These are phyloP conservation scores for Poicephalus meyeri DNA, from an alignment of 2,113 vertebrate genomes.

Conservation along the genomic window DNA sequence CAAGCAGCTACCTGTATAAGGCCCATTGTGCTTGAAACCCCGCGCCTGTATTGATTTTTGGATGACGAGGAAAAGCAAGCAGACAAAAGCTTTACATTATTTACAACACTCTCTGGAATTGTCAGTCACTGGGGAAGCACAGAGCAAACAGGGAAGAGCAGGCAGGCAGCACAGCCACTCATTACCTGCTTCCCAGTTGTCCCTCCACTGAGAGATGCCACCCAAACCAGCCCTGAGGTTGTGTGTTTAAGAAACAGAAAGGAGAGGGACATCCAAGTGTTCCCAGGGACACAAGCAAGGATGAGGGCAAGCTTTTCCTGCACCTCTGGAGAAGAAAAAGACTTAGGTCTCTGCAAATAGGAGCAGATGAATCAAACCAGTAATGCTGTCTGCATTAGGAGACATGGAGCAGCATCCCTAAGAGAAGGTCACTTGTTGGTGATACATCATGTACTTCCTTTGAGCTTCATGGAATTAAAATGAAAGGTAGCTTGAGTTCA, in stretches of 20 bases:
- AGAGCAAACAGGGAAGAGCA: not conserved
- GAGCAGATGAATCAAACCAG: not conserved
- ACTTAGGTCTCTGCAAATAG: not conserved
- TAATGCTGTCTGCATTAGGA: fast-evolving
- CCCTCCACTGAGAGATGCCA: not conserved
- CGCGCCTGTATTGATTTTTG: not conserved
- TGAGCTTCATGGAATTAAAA: not conserved
- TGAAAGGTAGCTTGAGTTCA: not conserved
- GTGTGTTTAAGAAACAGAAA: fast-evolving
- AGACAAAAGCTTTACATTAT: conserved; percentile 34
- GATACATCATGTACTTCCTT: not conserved
- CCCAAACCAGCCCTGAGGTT: not conserved
- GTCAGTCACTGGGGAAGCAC: not conserved
- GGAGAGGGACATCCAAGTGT: not conserved
- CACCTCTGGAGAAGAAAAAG: fast-evolving
- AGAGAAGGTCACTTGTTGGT: not conserved
- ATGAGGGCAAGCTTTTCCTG: not conserved
- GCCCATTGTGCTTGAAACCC: not conserved
- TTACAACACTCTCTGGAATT: conserved; percentile 24
- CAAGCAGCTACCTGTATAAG: not conserved
- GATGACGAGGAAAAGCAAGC: conserved; percentile 3
- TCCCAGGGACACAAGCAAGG: not conserved
- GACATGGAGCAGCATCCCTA: not conserved
- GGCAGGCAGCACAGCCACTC: fast-evolving
- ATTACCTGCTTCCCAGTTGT: not conserved